Evolutionary conservation across 2,888 invertebrate species (phyloP), one percentile per base, ranked within the genome.

Genomic region (Doris montereyensis): DNA sequence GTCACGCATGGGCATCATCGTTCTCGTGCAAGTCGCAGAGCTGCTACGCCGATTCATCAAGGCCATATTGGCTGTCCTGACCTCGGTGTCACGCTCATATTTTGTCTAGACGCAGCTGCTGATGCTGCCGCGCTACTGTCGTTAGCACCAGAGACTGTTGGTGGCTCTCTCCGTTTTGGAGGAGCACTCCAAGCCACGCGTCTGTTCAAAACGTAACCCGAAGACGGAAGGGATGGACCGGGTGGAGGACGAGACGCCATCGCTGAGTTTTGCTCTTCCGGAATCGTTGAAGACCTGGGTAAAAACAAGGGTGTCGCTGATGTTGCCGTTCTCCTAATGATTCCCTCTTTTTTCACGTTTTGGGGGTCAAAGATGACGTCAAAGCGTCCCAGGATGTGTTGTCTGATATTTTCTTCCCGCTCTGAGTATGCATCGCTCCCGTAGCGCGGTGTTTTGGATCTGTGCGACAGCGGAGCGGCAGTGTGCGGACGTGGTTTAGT

Each of bases 131-230:
- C 13, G 5, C 13, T n/a, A 34, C 34, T 21, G 8, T 57, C 21
- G 8, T 13, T 28, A 74, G 8, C 4, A 30, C 24, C 4, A 17
- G 21, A 21, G n/a, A 10, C 3, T 5, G 32, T 32, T 62, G 65
- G 8, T 10, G 2, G 32, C 8, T 67, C 41, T 8, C 28, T 24
- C 17, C 58, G n/a, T 70, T 35, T 62, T 2, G 73, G 76, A 1
- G 68, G 73, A 41, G 81, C 81, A 57, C 81, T 81, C 81, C 79
- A 81, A 0, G 76, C 70, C 8, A 81, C 73, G 26, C 81, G 76
- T 4, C 72, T 72, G 24, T 30, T 57, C 28, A 35, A 17, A n/a
- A 77, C 10, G 1, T 65, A 28, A 4, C 34, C 34, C 28, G 28
- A 17, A 41, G 34, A 34, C 58, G 57, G 58, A 77, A 70, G n/a